Evolutionary conservation across 2,797 vertebrate genomes (phyloP).

Genomic region (Enteromius paludinosus): DNA sequence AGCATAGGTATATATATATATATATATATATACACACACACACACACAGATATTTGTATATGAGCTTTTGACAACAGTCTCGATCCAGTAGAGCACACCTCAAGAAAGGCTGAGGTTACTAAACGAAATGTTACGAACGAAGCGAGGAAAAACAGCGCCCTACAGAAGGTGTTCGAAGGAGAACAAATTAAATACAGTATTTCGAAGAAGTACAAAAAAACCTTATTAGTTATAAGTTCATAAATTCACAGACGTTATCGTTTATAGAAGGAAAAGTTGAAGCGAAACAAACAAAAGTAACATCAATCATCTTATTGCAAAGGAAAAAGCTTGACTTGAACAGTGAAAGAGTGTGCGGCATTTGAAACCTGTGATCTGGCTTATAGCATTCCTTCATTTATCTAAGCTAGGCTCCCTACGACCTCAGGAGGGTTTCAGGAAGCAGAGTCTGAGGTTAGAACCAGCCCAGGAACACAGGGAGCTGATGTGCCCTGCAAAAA

Average conservation of each 20-base stretch:
- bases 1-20: conserved; percentile 81
- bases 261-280: conserved; percentile 33
- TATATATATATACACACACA: neutral
- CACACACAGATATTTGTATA: conserved; percentile 62
- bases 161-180: conserved; percentile 46
- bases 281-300: conserved; percentile 52
- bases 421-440: conserved; percentile 33
- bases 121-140: conserved; percentile 72
- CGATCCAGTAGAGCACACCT: conserved; percentile 87
- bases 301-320: conserved; percentile 52
- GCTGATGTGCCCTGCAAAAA: conserved; percentile 15
- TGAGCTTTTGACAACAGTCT: conserved; percentile 91
- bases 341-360: conserved; percentile 30
- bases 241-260: conserved; percentile 64
- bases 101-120: conserved; percentile 83
- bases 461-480: conserved; percentile 14
- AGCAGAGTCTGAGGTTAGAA: conserved; percentile 37
- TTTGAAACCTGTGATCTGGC: conserved; percentile 30
- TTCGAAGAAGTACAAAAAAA: conserved; percentile 53
- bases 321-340: conserved; percentile 44
- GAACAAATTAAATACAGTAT: conserved; percentile 58
- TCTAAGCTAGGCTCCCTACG: conserved; percentile 29
- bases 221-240: conserved; percentile 63
- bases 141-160: conserved; percentile 65
- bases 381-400: conserved; percentile 57